Evolutionary conservation across 2,888 invertebrate genomes (phyloP).

Genomic region (Atethmia centrago): DNA sequence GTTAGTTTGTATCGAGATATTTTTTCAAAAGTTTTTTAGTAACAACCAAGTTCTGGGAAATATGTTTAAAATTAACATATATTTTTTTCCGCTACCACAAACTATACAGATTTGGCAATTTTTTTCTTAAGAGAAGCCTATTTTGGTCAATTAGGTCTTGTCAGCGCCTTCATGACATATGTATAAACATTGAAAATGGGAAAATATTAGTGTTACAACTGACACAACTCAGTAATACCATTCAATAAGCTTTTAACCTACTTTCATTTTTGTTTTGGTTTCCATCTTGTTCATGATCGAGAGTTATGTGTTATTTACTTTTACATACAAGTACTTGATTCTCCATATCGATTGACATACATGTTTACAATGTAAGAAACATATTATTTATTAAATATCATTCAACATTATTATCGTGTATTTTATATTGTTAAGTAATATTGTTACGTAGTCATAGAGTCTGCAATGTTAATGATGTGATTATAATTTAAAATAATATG

Average conservation of each 20-base stretch:
- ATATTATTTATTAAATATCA: slow-evolving; percentile 36
- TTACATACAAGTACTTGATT: not conserved
- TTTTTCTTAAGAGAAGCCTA: no score
- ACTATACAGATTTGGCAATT: no score
- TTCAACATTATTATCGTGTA: slow-evolving; percentile 27
- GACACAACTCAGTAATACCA: slow-evolving; percentile 1
- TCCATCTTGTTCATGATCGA: slow-evolving; percentile 7
- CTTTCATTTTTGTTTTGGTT: slow-evolving; percentile 15
- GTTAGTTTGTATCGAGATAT: no score
- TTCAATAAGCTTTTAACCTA: slow-evolving; percentile 24
- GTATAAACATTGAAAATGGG: slow-evolving; percentile 22
- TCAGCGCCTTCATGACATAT: no score
- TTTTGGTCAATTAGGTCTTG: no score
- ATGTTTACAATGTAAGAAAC: slow-evolving; percentile 4
- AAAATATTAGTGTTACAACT: slow-evolving; percentile 1
- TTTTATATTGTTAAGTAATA: slow-evolving; percentile 27
- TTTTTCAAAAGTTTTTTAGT: no score
- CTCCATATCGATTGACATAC: not conserved
- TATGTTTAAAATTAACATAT: no score
- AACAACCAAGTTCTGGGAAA: no score
- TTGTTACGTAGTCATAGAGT: slow-evolving; percentile 40
- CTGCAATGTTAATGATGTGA: slow-evolving; percentile 30
- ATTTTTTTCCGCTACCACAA: no score
- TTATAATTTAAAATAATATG: slow-evolving; percentile 36
- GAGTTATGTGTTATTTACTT: slow-evolving; percentile 9